Base-by-base conservation (phyloP, 2,113 vertebrate species). In the Psilopogon haemacephalus region DNA sequence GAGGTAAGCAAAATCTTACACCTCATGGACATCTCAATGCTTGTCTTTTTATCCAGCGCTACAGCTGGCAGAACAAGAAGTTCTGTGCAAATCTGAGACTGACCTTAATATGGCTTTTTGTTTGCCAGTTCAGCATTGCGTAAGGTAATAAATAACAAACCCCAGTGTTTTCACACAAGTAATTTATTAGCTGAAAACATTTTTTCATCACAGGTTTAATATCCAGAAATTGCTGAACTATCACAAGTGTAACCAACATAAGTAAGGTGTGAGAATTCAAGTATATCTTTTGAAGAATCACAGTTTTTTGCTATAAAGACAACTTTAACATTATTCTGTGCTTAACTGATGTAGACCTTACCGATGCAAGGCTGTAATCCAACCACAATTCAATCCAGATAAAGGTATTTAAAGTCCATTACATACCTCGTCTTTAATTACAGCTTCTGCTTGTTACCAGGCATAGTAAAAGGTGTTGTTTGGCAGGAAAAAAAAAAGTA, bases 141-240 rank as follows among this genome's bases (percentile, higher is more conserved):
- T 27, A 83, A 15, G 56, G n/a, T 76, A 87, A 88, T 65, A 78
- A 72, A n/a, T 40, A 58, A 93, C 65, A 64, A 15, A 50, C 24
- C 26, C 23, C 2, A 1, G 14, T 89, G 60, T 42, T 84, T 86
- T 80, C 76, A 72, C 37, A 40, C 24, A 68, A 89, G 15, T 80
- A 72, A 62, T 98, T 98, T 98, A 98, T 97, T 98, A 82, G 87
- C 38, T 37, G 52, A 68, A 94, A 88, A 78, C 26, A 30, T 64
- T 73, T 84, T 86, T 56, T 48, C 27, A 63, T 88, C 75, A 93
- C 56, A 88, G 33, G 46, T 65, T 87, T 83, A 84, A 81, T 71
- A 91, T 32, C 37, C 44, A 83, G 77, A 79, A 83, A 74, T 54
- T 18, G 54, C 67, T 93, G n/a, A 54, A 24, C 80, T 84, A 55